phyloP scores from a whole-genome alignment of 2,113 vertebrate species.

The Megaleporinus macrocephalus region DNA sequence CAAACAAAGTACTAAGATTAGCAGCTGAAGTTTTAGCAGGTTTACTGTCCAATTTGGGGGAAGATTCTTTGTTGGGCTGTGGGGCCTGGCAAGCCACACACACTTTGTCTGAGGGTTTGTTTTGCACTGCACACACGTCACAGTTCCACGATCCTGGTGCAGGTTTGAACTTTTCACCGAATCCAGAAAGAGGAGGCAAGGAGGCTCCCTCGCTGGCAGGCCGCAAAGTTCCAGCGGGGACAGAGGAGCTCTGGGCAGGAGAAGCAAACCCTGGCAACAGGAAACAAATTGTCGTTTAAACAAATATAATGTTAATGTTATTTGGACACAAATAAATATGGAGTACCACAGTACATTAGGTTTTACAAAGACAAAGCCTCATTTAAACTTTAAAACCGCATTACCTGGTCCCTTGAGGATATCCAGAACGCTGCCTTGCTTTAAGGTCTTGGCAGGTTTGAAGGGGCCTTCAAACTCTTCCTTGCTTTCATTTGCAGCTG shows the following conservation, averaged over 20 bases:
- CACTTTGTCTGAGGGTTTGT: constrained; percentile 81
- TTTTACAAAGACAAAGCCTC: too few species aligned
- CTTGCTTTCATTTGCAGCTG: constrained; percentile 71
- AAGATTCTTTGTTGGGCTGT: constrained; percentile 72
- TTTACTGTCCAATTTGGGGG: constrained; percentile 65
- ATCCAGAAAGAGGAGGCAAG: constrained; percentile 70
- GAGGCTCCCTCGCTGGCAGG: constrained; percentile 62
- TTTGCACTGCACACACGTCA: constrained; percentile 79
- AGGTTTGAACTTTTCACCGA: constrained; percentile 80
- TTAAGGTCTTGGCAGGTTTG: constrained; percentile 87
- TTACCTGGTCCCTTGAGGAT: constrained; percentile 90
- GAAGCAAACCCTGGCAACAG: constrained; percentile 80
- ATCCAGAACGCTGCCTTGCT: constrained; percentile 95
- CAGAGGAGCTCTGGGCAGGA: constrained; percentile 60
- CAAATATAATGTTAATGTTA: too few species aligned
- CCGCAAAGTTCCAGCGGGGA: constrained; percentile 66
- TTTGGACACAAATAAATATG: background rate
- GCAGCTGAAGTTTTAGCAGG: constrained; percentile 50
- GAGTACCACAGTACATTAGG: background rate
- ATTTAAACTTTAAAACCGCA: constrained; percentile 30
- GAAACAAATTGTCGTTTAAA: background rate
- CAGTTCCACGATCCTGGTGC: constrained; percentile 82
- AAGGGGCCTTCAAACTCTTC: constrained; percentile 83
- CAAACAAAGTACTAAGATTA: constrained; percentile 79
- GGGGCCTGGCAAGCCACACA: constrained; percentile 82